Percentiles rank a stretch among this genome's conserved stretches.
Conservation (phyloP, 2,113 vertebrate species). For the Canis aureus region DNA sequence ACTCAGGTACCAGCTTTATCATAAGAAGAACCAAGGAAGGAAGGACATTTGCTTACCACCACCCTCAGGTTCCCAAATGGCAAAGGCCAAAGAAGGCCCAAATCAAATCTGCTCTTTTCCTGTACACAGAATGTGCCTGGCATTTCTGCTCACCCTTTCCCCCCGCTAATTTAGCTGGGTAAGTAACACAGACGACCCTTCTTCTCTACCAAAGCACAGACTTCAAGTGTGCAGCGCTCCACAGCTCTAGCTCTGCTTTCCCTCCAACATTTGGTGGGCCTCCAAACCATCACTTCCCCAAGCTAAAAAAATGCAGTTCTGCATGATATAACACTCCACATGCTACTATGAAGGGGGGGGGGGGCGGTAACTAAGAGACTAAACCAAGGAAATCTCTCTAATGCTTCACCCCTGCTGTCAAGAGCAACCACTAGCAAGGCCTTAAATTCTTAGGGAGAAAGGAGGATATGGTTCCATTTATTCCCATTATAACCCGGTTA, state of each 20-base stretch:
- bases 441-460: conserved; percentile 45
- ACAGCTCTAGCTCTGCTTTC: neutral
- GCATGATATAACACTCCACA: neutral
- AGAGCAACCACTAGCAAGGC: neutral
- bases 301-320: neutral
- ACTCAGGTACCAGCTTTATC: neutral
- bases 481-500: neutral
- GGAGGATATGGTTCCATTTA: neutral
- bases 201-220: neutral
- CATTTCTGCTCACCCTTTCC: neutral
- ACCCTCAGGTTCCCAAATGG: neutral
- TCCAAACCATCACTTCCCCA: neutral
- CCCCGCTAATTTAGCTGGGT: neutral
- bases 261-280: neutral
- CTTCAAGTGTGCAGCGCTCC: neutral
- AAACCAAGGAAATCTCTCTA: neutral
- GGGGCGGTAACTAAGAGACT: neutral
- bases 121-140: neutral
- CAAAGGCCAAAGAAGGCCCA: neutral
- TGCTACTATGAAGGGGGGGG: neutral
- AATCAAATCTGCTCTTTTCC: neutral
- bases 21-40: neutral
- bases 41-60: neutral
- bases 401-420: neutral
- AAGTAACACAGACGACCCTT: neutral